Base-by-base conservation (phyloP, 2,797 vertebrate species). In the Fundulus diaphanus region DNA sequence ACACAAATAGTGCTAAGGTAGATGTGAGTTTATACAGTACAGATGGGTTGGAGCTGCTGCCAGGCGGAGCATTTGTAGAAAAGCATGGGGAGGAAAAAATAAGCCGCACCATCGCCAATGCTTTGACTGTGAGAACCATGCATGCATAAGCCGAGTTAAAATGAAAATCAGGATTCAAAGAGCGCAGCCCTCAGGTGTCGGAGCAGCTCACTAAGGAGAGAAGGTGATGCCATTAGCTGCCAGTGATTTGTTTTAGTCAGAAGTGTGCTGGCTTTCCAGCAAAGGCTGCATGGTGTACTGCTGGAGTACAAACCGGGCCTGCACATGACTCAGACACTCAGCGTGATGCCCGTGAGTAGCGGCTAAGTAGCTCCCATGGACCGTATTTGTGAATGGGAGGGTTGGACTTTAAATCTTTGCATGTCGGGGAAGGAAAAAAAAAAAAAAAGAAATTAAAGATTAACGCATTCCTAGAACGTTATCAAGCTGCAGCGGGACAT, bases 381-480 rank as follows among this genome's bases (percentile, higher is more conserved):
- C 81, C 52, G 74, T 85, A 85, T 91, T 91, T 88, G 78, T 89
- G 81, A 92, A 89, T 86, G 83, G 83, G 77, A 42, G 48, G 66
- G 70, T 83, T 89, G 78, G 83, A 85, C 72, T 86, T 85, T 81
- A 83, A 72, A 65, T 87, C 35, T 27, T 70, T 8, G 3, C 6
- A 31, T 72, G 27, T 42, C 13, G 20, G 16, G 9, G n/a, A n/a
- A n/a, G 40, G 18, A 78, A 3, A 12, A 54, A 77, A 44, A 70
- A 59, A 0, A 70, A 73, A 79, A 77, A 3, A 24, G 42, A 81
- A 49, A 77, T 77, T 1, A 74, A 76, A 82, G 78, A 87, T 80
- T 37, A 79, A 74, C 67, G 49, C 49, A 7, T 80, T 81, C 77
- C 33, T 40, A 0, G 3, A 77, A 72, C 15, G 0, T 80, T 80